These are phyloP conservation scores for Xenentodon cancila DNA, from an alignment of 2,797 vertebrate species.

Conservation along the genomic window DNA sequence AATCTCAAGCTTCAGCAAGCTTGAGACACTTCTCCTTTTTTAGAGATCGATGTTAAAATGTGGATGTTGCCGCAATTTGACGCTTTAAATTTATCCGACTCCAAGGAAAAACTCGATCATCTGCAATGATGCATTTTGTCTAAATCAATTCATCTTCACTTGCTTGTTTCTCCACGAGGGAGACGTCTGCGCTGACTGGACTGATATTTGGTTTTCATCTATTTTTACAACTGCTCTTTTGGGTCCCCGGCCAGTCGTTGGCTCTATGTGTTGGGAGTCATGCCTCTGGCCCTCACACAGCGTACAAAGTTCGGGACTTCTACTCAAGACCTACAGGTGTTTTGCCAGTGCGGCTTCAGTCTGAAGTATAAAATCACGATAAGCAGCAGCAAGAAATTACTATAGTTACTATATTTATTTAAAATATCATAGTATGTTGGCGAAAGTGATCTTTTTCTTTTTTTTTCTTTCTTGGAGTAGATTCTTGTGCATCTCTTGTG, in stretches of 20 bases:
- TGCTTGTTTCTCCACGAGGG: constrained; percentile 41
- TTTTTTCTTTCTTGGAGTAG: background rate
- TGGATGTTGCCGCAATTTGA: background rate
- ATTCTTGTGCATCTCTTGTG: background rate
- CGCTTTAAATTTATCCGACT: constrained; percentile 5
- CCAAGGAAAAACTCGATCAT: constrained; percentile 14
- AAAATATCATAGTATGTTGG: background rate
- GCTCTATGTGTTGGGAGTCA: constrained; percentile 53
- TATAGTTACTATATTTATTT: background rate
- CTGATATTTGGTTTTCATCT: constrained; percentile 73
- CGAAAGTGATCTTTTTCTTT: background rate
- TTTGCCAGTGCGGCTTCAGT: constrained; percentile 41
- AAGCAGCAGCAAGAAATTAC: background rate
- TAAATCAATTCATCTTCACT: constrained; percentile 42
- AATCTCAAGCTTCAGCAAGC: constrained; percentile 3
- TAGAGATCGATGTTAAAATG: background rate
- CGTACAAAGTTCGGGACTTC: constrained; percentile 54
- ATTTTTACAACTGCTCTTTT: constrained; percentile 76
- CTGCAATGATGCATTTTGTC: constrained; percentile 30
- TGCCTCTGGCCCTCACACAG: constrained; percentile 63
- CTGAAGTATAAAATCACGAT: constrained; percentile 1
- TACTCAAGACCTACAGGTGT: constrained; percentile 69
- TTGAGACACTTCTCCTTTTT: background rate
- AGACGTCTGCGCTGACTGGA: constrained; percentile 35
- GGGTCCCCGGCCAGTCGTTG: constrained; percentile 63